These are phyloP conservation scores for Gopherus evgoodei DNA, from an alignment of 2,113 vertebrate genomes.

Conservation along the genomic window DNA sequence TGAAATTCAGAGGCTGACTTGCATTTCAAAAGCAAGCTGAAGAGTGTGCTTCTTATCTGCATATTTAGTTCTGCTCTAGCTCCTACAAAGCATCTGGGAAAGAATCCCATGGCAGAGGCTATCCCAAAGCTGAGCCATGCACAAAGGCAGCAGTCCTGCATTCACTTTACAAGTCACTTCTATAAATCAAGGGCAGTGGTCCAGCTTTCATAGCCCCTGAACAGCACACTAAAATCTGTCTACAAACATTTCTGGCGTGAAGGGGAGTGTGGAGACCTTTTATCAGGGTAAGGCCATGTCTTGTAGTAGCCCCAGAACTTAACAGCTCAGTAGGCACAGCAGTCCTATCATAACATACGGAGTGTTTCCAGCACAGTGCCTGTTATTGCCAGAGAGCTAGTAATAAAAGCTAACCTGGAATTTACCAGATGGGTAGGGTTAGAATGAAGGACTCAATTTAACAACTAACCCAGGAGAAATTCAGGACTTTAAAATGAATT, in stretches of 20 bases:
- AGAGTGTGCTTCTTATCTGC: not conserved
- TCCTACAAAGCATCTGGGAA: not conserved
- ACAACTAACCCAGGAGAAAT: not conserved
- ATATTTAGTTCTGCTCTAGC: not conserved
- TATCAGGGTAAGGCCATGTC: not conserved
- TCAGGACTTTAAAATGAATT: not conserved
- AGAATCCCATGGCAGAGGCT: not conserved
- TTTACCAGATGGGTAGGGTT: not conserved
- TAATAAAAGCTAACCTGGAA: not conserved
- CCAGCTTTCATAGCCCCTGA: not conserved
- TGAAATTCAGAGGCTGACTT: not conserved
- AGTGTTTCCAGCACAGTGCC: too few species aligned
- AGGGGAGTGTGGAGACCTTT: not conserved
- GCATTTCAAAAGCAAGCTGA: not conserved
- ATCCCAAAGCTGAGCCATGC: not conserved
- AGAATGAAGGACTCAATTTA: accelerated
- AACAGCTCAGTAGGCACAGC: not conserved
- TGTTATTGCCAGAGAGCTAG: not conserved
- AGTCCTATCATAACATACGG: not conserved
- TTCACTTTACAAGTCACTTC: not conserved
- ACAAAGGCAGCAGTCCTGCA: not conserved
- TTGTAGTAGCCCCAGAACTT: not conserved
- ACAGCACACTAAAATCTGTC: not conserved
- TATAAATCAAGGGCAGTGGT: not conserved
- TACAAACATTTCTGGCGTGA: accelerated